Conservation (phyloP, 2,113 vertebrate genomes). For the Hippocampus comes region DNA sequence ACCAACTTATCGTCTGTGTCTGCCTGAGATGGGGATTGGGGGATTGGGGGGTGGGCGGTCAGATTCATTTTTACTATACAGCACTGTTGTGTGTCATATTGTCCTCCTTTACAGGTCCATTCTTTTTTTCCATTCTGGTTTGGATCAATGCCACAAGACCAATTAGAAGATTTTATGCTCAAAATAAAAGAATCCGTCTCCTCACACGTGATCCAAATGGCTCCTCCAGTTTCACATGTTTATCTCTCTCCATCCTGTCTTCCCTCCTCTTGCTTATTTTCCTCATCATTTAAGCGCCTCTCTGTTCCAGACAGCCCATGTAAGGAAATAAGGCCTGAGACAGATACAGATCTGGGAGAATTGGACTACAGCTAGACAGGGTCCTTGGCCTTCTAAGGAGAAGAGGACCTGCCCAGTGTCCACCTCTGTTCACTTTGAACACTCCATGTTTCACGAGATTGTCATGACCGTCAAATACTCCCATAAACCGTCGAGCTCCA, state of each 20-base stretch:
- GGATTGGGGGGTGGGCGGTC: background rate
- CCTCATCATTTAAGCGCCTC: slow-evolving; percentile 21
- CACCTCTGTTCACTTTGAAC: slow-evolving; percentile 9
- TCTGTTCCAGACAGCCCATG: slow-evolving; percentile 47
- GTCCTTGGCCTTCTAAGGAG: slow-evolving; percentile 59
- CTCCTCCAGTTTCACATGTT: no score
- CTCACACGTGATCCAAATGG: background rate
- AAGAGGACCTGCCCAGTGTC: slow-evolving; percentile 16
- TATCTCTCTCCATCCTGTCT: background rate
- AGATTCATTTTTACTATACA: slow-evolving; percentile 14
- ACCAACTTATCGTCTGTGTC: slow-evolving; percentile 4
- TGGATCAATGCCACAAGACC: background rate
- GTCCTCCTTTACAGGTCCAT: background rate
- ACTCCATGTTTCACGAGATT: background rate
- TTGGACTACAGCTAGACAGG: slow-evolving; percentile 17
- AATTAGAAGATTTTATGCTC: background rate
- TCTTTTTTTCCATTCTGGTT: background rate
- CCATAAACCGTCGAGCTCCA: background rate
- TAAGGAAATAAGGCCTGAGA: slow-evolving; percentile 51
- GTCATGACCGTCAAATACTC: background rate
- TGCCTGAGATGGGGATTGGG: background rate
- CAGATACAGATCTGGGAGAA: slow-evolving; percentile 14
- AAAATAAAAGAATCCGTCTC: background rate
- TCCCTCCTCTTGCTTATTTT: slow-evolving; percentile 14
- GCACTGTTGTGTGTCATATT: slow-evolving; percentile 6